Evolutionary conservation across 2,888 invertebrate species (phyloP).

Genomic region (Melipona bicolor): DNA sequence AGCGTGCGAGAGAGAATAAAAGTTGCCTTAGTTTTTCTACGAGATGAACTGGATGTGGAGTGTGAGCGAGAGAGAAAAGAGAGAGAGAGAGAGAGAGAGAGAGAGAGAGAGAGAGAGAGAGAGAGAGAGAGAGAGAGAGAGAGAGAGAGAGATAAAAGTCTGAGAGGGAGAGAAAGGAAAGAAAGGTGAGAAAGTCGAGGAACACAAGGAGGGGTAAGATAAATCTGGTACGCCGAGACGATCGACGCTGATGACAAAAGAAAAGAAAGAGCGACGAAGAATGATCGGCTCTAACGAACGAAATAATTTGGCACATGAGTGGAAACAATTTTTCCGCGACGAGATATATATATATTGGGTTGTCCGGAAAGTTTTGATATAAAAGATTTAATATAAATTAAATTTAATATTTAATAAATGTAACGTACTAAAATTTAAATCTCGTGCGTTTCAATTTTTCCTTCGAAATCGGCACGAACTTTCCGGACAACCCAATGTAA

Average conservation of each 20-base stretch:
- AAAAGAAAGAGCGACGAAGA: constrained; percentile 52
- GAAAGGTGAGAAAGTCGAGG: neutral
- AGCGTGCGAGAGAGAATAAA: constrained; percentile 33
- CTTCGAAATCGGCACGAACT: too few relatives aligned
- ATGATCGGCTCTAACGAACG: constrained; percentile 31
- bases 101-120: neutral
- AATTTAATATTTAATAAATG: too few relatives aligned
- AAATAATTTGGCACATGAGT: too few relatives aligned
- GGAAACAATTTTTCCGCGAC: constrained; percentile 39
- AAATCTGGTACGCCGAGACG: constrained; percentile 17
- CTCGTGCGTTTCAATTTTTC: too few relatives aligned
- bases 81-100: neutral
- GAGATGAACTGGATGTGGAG: constrained; percentile 62
- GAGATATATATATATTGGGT: neutral
- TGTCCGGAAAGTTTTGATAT: too few relatives aligned
- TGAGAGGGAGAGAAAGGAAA: too few relatives aligned
- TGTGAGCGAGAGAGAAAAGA: neutral
- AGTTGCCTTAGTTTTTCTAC: constrained; percentile 82
- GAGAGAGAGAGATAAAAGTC: neutral
- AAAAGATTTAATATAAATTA: too few relatives aligned
- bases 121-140: neutral
- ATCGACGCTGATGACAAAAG: constrained; percentile 35
- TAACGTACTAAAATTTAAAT: too few relatives aligned
- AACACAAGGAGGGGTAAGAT: constrained; percentile 11
- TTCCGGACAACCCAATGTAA: constrained; percentile 26